Evolutionary conservation across 2,888 invertebrate genomes (phyloP), one percentile per base, ranked within the genome.

Genomic region (Atrina japonica): DNA sequence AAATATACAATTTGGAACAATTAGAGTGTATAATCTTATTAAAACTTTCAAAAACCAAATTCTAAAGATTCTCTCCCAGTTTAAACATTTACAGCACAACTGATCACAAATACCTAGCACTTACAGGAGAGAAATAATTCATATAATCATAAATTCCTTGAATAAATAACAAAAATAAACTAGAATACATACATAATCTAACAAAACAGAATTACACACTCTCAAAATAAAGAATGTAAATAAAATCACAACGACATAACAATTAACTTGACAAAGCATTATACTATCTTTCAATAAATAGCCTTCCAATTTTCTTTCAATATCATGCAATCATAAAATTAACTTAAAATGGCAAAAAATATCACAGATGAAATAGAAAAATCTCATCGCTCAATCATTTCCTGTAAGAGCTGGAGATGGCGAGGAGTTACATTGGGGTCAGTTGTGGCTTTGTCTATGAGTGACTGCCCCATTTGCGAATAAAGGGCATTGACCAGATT

Each of bases 381-480:
- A 23, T 64, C 41, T 67, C 67, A 72, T 58, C 71, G 63, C n/a
- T 81, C 81, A 23, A 82, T 77, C 53, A 84, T 60, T 41, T 84
- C 85, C 43, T 86, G 82, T 18, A 88, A 71, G 23, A 83, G 69
- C 59, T 86, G 83, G 49, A 86, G 74, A 69, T 86, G 85, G 43
- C 86, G 75, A 6, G 83, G 79, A 29, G 83, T 83, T 25, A 85
- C 82, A 70, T 76, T 81, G 30, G 83, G 75, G 43, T 84, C 84
- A 6, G 83, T 68, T 45, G 77, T 77, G 25, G 87, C 86, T 29
- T 84, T 79, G 29, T 88, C 88, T 27, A 86, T 60, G 23, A 88
- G 73, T 16, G 75, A 55, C 21, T 74, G 74, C 3, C 87, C 88
- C 86, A 88, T 88, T 64, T 83, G 83, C 3, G 73, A 64, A 69